Evolutionary conservation across 2,888 invertebrate species (phyloP).

Genomic region (Macrosiphum euphorbiae): DNA sequence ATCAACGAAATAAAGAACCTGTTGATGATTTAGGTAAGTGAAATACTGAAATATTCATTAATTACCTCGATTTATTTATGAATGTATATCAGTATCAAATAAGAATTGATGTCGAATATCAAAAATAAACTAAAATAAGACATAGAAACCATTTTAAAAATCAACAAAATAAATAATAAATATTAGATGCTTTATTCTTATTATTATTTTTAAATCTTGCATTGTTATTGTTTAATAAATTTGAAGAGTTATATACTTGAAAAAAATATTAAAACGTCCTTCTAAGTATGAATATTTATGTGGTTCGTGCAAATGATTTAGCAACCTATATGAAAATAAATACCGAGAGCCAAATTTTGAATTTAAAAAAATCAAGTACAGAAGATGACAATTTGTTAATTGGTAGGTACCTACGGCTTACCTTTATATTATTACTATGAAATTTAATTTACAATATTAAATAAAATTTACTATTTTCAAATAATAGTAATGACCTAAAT

Average conservation of each 20-base stretch:
- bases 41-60: background rate
- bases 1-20: background rate
- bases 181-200: background rate
- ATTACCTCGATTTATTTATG: background rate
- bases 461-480: background rate
- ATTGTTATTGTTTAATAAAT: background rate
- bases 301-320: background rate
- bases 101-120: background rate
- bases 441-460: background rate
- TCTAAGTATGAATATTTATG: background rate
- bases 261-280: background rate
- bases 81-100: background rate
- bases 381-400: background rate
- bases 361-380: background rate
- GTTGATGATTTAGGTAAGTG: background rate
- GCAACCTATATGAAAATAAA: background rate
- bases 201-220: background rate
- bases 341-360: background rate
- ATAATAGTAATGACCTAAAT: background rate
- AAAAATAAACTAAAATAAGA: background rate
- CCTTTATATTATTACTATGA: background rate
- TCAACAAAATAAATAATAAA: background rate
- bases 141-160: constrained; percentile 22
- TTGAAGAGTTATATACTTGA: background rate
- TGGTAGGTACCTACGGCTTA: background rate